phyloP scores from a whole-genome alignment of 2,113 vertebrate species.

The Strigops habroptila region DNA sequence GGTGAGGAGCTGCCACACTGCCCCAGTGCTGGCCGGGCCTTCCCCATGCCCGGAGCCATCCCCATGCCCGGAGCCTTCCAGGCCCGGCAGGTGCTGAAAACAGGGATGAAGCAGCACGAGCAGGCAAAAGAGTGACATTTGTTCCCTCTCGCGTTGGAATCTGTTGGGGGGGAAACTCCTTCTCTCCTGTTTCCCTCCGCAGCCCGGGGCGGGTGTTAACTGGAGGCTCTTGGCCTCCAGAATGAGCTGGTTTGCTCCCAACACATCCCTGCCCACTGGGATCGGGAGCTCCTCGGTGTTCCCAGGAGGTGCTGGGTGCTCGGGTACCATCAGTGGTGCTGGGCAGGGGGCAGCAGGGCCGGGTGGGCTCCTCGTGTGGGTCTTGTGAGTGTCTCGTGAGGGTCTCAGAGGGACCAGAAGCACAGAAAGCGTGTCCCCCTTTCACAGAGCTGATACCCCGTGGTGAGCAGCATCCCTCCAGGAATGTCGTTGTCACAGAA shows the following conservation, averaged over 20 bases:
- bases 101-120: accelerated
- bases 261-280: accelerated
- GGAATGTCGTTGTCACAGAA: neutral
- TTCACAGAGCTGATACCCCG: too few relatives aligned
- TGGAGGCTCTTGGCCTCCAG: accelerated
- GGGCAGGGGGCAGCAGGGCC: accelerated
- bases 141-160: accelerated
- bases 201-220: neutral
- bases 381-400: too few relatives aligned
- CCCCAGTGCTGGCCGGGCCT: too few relatives aligned
- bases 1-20: too few relatives aligned
- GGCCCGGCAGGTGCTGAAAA: neutral
- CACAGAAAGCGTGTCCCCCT: neutral
- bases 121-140: accelerated
- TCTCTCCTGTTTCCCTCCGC: neutral
- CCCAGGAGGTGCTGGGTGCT: accelerated
- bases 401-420: neutral
- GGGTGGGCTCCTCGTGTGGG: accelerated
- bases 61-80: neutral
- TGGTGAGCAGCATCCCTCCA: neutral
- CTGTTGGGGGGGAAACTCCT: accelerated
- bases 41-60: too few relatives aligned
- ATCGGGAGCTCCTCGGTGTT: accelerated
- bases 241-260: accelerated
- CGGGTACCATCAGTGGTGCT: accelerated